Evolutionary conservation across 2,113 vertebrate genomes (phyloP).

Genomic region (Vicugna pacos): DNA sequence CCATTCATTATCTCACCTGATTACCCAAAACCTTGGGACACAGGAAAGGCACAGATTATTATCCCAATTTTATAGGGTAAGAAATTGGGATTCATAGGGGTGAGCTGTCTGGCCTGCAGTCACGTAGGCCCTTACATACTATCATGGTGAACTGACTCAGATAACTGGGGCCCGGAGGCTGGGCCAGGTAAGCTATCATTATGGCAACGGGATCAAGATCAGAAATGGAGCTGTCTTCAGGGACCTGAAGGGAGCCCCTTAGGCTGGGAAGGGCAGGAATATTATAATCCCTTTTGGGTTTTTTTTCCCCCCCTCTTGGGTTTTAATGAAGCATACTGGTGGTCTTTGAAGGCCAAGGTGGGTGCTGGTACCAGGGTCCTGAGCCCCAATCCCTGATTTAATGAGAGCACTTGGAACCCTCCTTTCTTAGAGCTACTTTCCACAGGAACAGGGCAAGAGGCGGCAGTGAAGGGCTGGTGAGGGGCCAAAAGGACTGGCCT

Average conservation of each 20-base stretch:
- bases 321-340: neutral
- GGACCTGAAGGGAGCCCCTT: neutral
- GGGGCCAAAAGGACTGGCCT: no score
- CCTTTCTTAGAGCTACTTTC: neutral
- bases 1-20: neutral
- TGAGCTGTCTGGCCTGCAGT: slow-evolving; percentile 39
- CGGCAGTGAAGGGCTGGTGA: neutral
- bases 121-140: neutral
- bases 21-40: neutral
- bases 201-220: neutral
- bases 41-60: neutral
- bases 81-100: neutral
- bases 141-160: slow-evolving; percentile 29
- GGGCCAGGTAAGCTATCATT: neutral
- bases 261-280: neutral
- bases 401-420: neutral
- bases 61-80: neutral
- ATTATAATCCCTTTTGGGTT: no score
- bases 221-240: neutral
- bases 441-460: neutral
- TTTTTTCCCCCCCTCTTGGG: neutral
- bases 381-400: neutral
- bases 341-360: neutral
- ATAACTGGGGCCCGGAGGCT: neutral
- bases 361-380: neutral